Base-by-base conservation (phyloP, 2,888 invertebrate genomes). In the Spatulosminthurus flaviceps region DNA sequence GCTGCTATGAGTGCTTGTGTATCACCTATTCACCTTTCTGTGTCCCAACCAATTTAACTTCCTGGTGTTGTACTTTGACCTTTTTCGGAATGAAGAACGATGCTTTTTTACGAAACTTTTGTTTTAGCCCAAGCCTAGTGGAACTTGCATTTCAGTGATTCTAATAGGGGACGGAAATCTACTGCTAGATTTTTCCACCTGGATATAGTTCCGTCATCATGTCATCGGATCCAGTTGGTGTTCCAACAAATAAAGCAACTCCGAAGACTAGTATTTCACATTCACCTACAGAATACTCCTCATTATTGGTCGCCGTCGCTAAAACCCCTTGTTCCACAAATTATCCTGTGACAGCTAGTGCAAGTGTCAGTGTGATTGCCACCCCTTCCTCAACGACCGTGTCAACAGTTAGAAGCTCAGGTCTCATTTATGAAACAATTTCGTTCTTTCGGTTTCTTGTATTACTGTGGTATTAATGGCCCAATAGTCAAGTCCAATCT, bases 231-330 rank as follows among this genome's bases (percentile, higher is more conserved):
- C 80, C 82, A 64, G 81, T 82, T 64, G 81, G 69, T 77, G 81
- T 81, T 80, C 81, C 83, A 66, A 77, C 80, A 41, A 71, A 34
- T 69, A 79, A 71, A 79, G 70, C 80, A 51, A 82, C 51, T 51
- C 82, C 84, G 9, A 82, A 82, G 74, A 81, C 81, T 64, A 83
- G 82, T 76, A 80, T 82, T 66, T 82, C 81, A 26, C 67, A 77
- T 69, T 77, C 77, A 26, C 77, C 77, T n/a, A 67, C 77, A 9
- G 77, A 77, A 77, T 28, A 26, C 24, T 66, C 67, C 9, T 22
- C 60, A 13, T 42, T 74, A 11, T 61, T 74, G 28, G 26, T 66
- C 19, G 34, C 67, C 16, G 43, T 34, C 9, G 29, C 28, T 5
- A 77, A 77, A 51, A 67, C 41, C 5, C 24, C 77, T 13, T 21